Evolutionary conservation across 2,888 invertebrate genomes (phyloP).

Genomic region (Tanypteryx hageni): DNA sequence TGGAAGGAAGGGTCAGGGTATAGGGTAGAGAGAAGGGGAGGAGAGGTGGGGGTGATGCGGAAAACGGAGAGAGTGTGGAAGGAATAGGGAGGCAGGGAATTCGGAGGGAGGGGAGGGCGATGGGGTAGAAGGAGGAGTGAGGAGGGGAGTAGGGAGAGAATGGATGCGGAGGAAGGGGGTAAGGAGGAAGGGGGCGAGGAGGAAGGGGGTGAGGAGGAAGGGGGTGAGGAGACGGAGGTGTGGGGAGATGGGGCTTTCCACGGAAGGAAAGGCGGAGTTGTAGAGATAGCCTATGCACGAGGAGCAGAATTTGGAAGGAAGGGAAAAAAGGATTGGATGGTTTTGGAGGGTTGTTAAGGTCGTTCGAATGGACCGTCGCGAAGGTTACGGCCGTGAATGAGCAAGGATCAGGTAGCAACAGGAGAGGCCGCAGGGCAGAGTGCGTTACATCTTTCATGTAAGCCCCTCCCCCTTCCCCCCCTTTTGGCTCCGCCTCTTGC

Average conservation of each 20-base stretch:
- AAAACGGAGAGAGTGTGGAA: constrained; percentile 23
- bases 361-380: constrained; percentile 39
- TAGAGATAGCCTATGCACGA: constrained; percentile 53
- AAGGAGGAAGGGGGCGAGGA: not conserved
- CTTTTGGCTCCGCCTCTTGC: too few relatives aligned
- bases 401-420: constrained; percentile 55
- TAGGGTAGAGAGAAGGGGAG: not conserved
- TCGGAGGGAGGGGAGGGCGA: not conserved
- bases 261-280: not conserved
- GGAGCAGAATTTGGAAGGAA: constrained; percentile 46
- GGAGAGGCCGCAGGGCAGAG: not conserved
- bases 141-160: not conserved
- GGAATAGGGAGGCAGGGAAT: not conserved
- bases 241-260: not conserved
- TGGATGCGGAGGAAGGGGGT: not conserved
- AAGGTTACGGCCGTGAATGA: constrained; percentile 48
- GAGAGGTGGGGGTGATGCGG: constrained; percentile 15
- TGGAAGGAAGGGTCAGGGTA: not conserved
- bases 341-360: constrained; percentile 8
- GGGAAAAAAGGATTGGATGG: constrained; percentile 35
- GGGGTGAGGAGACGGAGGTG: not conserved
- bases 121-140: not conserved
- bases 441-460: not conserved
- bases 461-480: not conserved
- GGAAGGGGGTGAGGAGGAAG: not conserved